phyloP scores from a whole-genome alignment of 2,797 vertebrate genomes.

The Falco naumanni region DNA sequence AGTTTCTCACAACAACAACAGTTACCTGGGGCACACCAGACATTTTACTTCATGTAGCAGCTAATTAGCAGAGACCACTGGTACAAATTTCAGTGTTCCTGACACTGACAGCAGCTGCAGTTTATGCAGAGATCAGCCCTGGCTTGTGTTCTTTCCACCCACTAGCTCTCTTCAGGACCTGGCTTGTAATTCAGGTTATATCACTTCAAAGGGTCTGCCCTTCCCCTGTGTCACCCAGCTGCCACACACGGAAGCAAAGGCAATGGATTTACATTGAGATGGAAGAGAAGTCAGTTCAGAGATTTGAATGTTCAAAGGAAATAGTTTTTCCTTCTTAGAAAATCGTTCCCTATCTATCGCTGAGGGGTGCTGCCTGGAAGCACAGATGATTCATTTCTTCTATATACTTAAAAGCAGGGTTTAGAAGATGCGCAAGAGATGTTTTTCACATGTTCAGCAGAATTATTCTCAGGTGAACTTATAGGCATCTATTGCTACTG shows the following conservation, averaged over 20 bases:
- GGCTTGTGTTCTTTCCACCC: constrained; percentile 48
- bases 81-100: constrained; percentile 44
- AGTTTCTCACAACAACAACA: constrained; percentile 46
- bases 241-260: background rate
- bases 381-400: background rate
- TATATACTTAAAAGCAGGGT: background rate
- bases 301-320: constrained; percentile 25
- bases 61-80: constrained; percentile 52
- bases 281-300: constrained; percentile 20
- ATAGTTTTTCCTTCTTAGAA: background rate
- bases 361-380: background rate
- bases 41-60: constrained; percentile 47
- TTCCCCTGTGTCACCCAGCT: constrained; percentile 11
- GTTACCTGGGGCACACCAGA: constrained; percentile 60
- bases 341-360: background rate
- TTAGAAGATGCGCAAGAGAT: background rate
- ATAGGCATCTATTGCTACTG: background rate
- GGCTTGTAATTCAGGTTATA: constrained; percentile 43
- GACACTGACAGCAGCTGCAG: constrained; percentile 12
- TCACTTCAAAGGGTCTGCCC: constrained; percentile 59
- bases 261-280: background rate
- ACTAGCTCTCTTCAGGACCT: constrained; percentile 16
- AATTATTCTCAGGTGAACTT: background rate
- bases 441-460: background rate
- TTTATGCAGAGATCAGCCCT: constrained; percentile 17